phyloP scores from a whole-genome alignment of 2,113 vertebrate species.

The Nematolebias whitei region DNA sequence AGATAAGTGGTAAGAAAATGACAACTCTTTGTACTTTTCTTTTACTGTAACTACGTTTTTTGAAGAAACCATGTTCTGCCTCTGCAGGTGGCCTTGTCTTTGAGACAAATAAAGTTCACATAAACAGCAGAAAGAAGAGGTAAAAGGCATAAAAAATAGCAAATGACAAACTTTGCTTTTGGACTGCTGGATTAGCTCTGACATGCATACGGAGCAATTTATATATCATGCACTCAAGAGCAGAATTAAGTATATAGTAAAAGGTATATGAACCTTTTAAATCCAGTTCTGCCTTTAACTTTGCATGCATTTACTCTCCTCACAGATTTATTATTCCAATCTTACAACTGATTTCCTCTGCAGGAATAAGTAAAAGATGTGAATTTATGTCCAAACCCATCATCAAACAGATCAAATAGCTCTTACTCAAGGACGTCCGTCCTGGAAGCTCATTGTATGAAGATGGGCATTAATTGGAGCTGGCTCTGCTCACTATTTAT shows the following conservation, averaged over 20 bases:
- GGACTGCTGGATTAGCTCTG: slow-evolving; percentile 6
- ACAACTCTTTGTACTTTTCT: too few relatives aligned
- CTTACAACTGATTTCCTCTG: slow-evolving; percentile 5
- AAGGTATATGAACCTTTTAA: slow-evolving; percentile 9
- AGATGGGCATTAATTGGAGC: slow-evolving; percentile 66
- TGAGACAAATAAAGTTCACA: slow-evolving; percentile 19
- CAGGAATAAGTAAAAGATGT: slow-evolving; percentile 2
- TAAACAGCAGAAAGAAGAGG: background rate
- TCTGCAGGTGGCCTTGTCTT: background rate
- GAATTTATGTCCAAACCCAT: slow-evolving; percentile 42
- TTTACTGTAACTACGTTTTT: too few relatives aligned
- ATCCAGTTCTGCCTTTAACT: slow-evolving; percentile 15
- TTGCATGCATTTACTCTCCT: background rate
- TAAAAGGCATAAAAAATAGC: background rate
- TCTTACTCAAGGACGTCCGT: slow-evolving; percentile 62
- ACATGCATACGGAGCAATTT: background rate
- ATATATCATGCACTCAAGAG: background rate
- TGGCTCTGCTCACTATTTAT: slow-evolving; percentile 62
- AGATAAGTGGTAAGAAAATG: too few relatives aligned
- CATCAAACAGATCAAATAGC: slow-evolving; percentile 51
- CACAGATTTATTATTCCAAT: background rate
- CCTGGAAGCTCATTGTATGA: slow-evolving; percentile 57
- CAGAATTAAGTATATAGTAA: background rate
- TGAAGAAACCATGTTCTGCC: too few relatives aligned
- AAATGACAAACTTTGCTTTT: slow-evolving; percentile 20